A percentile compares a stretch with the other conserved stretches of the same genome.
Conservation (phyloP, 2,797 vertebrate species). For the Rhinophrynus dorsalis region DNA sequence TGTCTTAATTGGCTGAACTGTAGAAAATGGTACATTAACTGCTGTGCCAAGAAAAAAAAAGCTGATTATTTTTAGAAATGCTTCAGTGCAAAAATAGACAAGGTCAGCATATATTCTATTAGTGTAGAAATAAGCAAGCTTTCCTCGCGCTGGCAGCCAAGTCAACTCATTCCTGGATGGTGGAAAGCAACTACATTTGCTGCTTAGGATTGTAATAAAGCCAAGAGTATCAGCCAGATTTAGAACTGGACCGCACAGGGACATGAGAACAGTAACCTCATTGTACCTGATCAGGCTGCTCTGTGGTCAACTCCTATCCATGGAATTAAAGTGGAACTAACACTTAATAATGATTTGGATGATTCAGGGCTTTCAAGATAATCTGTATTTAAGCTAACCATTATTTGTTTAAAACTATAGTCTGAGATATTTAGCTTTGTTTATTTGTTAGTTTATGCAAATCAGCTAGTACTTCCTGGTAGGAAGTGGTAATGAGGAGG, state of each 20-base stretch:
- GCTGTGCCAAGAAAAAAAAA: no score
- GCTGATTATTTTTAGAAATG: no score
- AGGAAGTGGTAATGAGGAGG: no score
- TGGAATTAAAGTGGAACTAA: constrained; percentile 4
- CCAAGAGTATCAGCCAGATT: constrained; percentile 27
- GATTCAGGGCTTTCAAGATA: neutral
- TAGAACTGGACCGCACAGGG: constrained; percentile 18
- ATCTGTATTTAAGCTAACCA: no score
- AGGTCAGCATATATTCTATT: constrained; percentile 13
- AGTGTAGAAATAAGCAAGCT: constrained; percentile 1
- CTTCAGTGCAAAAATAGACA: neutral
- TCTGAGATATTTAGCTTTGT: no score
- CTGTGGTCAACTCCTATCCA: neutral
- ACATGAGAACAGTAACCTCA: constrained; percentile 13
- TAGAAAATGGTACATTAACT: no score
- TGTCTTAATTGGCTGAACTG: no score
- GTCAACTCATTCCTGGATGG: constrained; percentile 20
- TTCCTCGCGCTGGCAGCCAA: constrained; percentile 21
- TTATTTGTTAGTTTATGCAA: no score
- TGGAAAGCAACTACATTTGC: constrained; percentile 25
- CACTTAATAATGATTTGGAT: no score
- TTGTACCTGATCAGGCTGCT: neutral
- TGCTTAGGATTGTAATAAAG: neutral
- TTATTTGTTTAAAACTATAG: no score
- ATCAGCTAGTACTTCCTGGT: no score